Conservation (phyloP, 2,113 vertebrate species). For the Grus americana region DNA sequence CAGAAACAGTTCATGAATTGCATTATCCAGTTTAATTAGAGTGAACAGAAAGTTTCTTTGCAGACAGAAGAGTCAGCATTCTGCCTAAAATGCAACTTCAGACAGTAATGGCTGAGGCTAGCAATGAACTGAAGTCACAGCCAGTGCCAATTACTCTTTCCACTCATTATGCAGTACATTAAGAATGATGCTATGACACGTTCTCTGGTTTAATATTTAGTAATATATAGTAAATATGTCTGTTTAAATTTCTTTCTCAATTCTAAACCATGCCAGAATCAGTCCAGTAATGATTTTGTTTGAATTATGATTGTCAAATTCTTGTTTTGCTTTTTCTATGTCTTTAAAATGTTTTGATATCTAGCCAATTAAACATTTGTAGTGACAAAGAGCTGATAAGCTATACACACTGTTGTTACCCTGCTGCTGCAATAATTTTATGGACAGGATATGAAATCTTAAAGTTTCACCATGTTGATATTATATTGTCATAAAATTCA, state of each 20-base stretch:
- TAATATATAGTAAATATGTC: not conserved
- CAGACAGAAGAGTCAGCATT: conserved; percentile 55
- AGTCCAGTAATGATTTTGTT: not conserved
- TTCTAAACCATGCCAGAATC: not conserved
- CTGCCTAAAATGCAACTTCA: conserved; percentile 45
- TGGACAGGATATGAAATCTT: not conserved
- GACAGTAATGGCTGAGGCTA: not conserved
- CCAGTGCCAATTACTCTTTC: conserved; percentile 1
- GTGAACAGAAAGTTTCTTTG: conserved; percentile 60
- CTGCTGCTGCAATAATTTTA: not conserved
- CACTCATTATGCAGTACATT: not conserved
- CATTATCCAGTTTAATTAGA: conserved; percentile 78
- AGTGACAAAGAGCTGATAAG: not conserved
- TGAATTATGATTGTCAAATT: not conserved
- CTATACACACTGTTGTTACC: not conserved
- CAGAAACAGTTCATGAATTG: conserved; percentile 71
- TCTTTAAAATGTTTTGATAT: not conserved
- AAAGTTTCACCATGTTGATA: not conserved
- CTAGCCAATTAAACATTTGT: not conserved
- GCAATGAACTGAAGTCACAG: conserved; percentile 5
- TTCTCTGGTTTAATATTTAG: not conserved
- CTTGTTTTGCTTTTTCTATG: not conserved
- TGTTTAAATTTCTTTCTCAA: not conserved
- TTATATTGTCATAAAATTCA: not conserved
- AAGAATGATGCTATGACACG: not conserved